Evolutionary conservation across 2,888 invertebrate genomes (phyloP), one percentile per base, ranked within the genome.

Genomic region (Pardosa pseudoannulata): DNA sequence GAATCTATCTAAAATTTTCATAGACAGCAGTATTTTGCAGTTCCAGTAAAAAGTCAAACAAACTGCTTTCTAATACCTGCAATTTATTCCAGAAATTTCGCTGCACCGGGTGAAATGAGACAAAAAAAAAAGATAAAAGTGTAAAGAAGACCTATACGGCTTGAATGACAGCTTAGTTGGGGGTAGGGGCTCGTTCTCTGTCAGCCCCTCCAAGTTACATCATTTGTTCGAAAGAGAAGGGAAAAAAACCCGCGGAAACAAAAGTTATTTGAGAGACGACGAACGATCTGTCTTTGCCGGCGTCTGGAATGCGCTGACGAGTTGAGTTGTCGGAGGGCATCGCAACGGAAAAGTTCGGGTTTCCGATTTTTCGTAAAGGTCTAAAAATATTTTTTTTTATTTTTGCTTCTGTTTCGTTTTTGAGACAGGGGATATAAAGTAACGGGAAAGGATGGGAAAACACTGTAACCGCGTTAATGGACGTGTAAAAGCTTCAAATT

Each of bases 251-350:
- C n/a, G n/a, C 31, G 27, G 56, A 79, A 56, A 75, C 75, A 82
- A 70, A 75, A 75, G 81, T 75, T 82, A 68, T 75, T 82, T 82
- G 81, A 75, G 29, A 23, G 32, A 62, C 70, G 65, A 74, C 50
- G 76, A 64, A 64, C 65, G 50, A 83, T 83, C 76, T 36, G 82
- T 83, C 82, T 83, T 70, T n/a, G 36, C 62, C 75, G 75, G 68
- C 81, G 70, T 81, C 75, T 41, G 71, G 82, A 83, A 83, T 76
- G 41, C 23, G 62, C 71, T 82, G 75, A 72, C 65, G 72, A 68
- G 68, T 39, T 68, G 68, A 68, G 68, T 68, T 36, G 68, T 68
- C 32, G 19, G 13, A 68, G n/a, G 19, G 19, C 36, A 36, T 16
- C 2, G 46, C 46, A 46, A 11, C 36, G 39, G 23, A 36, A 11